phyloP scores from a whole-genome alignment of 2,888 invertebrate genomes.

The Dyspetes luteomarginatus region DNA sequence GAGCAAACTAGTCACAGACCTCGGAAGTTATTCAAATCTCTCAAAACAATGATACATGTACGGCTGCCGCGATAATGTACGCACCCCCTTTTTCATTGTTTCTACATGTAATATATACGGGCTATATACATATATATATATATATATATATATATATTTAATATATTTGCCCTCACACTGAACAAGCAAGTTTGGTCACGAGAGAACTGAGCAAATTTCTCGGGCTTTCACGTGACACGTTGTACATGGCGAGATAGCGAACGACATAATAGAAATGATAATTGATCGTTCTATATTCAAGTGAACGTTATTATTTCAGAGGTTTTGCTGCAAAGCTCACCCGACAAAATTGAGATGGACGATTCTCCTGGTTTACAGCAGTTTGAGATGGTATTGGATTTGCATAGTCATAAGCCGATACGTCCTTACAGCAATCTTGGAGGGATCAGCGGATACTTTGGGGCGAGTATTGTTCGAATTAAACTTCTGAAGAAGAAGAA shows the following conservation, averaged over 20 bases:
- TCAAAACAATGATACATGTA: slow-evolving; percentile 36
- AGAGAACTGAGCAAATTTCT: slow-evolving; percentile 10
- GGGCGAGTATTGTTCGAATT: not conserved
- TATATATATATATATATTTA: too few species aligned
- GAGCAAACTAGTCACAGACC: slow-evolving; percentile 11
- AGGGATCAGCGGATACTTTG: not conserved
- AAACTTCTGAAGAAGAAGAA: not conserved
- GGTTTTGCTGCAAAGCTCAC: not conserved
- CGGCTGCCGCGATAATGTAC: slow-evolving; percentile 32
- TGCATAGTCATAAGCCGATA: not conserved
- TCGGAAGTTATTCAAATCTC: slow-evolving; percentile 31
- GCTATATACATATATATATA: too few species aligned
- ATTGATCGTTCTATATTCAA: slow-evolving; percentile 29
- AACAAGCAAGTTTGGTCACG: not conserved
- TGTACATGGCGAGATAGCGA: not conserved
- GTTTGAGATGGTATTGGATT: not conserved
- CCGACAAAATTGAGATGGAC: slow-evolving; percentile 15
- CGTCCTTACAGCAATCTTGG: not conserved
- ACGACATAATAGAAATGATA: slow-evolving; percentile 33
- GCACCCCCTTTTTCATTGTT: not conserved
- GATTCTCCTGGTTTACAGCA: not conserved
- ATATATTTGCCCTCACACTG: too few species aligned
- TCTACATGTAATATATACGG: not conserved
- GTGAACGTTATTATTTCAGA: slow-evolving; percentile 3
- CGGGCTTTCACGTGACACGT: not conserved